Conservation (phyloP, 1,140 invertebrate genomes). For the Cylas formicarius region DNA sequence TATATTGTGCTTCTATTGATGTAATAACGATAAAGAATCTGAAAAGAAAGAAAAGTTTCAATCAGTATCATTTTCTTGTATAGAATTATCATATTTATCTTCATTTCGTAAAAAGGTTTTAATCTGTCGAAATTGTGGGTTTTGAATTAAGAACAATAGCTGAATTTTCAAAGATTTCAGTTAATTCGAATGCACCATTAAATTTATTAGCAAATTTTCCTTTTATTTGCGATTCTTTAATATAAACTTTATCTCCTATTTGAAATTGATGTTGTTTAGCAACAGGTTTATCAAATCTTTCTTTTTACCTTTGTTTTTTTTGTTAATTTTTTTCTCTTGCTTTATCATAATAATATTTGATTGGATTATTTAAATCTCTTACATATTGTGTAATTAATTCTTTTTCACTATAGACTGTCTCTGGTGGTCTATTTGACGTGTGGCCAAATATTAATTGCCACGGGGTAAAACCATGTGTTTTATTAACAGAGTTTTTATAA, state of each 20-base stretch:
- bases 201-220: slow-evolving; percentile 18
- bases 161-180: slow-evolving; percentile 6
- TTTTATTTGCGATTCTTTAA: slow-evolving; percentile 21
- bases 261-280: too few relatives aligned
- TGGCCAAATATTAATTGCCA: slow-evolving; percentile 20
- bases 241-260: slow-evolving; percentile 13
- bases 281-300: too few relatives aligned
- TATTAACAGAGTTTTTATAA: slow-evolving; percentile 22
- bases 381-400: slow-evolving; percentile 16
- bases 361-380: slow-evolving; percentile 15
- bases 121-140: slow-evolving; percentile 6
- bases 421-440: slow-evolving; percentile 12
- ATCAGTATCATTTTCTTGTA: too few relatives aligned
- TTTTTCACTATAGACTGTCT: slow-evolving; percentile 16
- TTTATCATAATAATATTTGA: slow-evolving; percentile 14
- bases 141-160: slow-evolving; percentile 3
- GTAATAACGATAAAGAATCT: slow-evolving; percentile 9
- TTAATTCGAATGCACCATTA: slow-evolving; percentile 16
- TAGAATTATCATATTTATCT: too few relatives aligned
- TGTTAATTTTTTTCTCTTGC: too few relatives aligned
- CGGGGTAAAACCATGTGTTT: slow-evolving; percentile 24
- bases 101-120: slow-evolving; percentile 7
- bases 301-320: too few relatives aligned
- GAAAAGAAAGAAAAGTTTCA: slow-evolving; percentile 7
- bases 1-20: slow-evolving; percentile 5